phyloP scores from a whole-genome alignment of 2,888 invertebrate genomes.

The Pristionchus fissidentatus region DNA sequence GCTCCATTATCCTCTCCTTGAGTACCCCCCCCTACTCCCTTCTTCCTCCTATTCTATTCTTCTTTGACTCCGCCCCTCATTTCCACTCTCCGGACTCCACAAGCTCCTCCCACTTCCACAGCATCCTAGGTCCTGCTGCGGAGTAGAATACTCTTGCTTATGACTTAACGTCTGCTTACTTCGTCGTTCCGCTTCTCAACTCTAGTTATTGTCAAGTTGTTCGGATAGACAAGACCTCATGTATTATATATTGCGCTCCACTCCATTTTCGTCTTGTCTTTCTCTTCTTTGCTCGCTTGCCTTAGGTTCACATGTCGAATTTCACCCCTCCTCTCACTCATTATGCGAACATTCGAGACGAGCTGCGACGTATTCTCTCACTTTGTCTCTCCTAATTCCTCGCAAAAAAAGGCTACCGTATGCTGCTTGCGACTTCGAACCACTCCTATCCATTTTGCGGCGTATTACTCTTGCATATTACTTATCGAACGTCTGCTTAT shows the following conservation, averaged over 20 bases:
- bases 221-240: slow-evolving; percentile 2
- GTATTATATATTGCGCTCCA: slow-evolving; percentile 2
- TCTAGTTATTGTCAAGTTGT: background rate
- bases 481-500: no score
- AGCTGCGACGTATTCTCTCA: background rate
- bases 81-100: no score
- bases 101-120: slow-evolving; percentile 2
- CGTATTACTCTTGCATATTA: no score
- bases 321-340: background rate
- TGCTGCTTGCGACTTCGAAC: no score
- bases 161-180: background rate
- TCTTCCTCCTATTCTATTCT: slow-evolving; percentile 4
- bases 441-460: no score
- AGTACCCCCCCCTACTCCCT: background rate
- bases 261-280: background rate
- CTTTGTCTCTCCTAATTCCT: no score
- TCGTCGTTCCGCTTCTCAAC: background rate
- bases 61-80: background rate
- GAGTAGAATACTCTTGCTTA: background rate
- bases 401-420: no score
- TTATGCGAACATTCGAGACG: background rate
- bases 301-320: slow-evolving; percentile 8
- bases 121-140: background rate
- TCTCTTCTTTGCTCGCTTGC: background rate
- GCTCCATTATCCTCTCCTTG: slow-evolving; percentile 1